Base-by-base conservation (phyloP, 1,140 invertebrate genomes). In the Apis laboriosa region DNA sequence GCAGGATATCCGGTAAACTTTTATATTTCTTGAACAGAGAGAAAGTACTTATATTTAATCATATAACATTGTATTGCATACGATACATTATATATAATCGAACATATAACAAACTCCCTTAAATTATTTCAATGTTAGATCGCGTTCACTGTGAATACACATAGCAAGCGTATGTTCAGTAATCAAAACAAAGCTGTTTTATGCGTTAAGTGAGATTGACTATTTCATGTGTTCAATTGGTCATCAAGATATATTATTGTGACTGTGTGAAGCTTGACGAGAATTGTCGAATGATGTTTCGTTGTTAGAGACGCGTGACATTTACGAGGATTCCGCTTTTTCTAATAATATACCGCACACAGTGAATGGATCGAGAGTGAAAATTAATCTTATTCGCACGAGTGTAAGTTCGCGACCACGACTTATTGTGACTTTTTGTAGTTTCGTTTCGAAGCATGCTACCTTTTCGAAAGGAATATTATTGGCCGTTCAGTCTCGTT, bases 1-100 rank as follows among this genome's bases (percentile, higher is more conserved):
- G 60, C 21, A 64, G 51, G 34, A 75, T 43, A 75, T 73, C 77
- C 68, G 68, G 51, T 5, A 28, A 43, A 75, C 56, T 51, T 66
- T 68, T 15, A 61, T 66, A 60, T 21, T 51, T 53, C n/a, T 15
- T 7, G 53, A 11, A 24, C 34, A 21, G 34, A 58, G 53, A 49
- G n/a, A 64, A 78, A 67, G 34, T 64, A 43, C 5, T 43, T 43
- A 58, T 9, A 49, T 9, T 43, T 75, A 49, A 51, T 0, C 34
- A 9, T 9, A 34, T 17, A 8, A 17, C 55, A 12, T 17, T 63
- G 13, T 75, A 28, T 11, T 5, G 24, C 24, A 15, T 43, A 73
- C 60, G 73, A 11, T 19, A 13, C 13, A 12, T 43, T 15, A 2
- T 76, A 9, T 15, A 2, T 76, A 9, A 60, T 34, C 64, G 34